Conservation (phyloP, 1,140 invertebrate species). For the Ceratoteleas bidentatus region DNA sequence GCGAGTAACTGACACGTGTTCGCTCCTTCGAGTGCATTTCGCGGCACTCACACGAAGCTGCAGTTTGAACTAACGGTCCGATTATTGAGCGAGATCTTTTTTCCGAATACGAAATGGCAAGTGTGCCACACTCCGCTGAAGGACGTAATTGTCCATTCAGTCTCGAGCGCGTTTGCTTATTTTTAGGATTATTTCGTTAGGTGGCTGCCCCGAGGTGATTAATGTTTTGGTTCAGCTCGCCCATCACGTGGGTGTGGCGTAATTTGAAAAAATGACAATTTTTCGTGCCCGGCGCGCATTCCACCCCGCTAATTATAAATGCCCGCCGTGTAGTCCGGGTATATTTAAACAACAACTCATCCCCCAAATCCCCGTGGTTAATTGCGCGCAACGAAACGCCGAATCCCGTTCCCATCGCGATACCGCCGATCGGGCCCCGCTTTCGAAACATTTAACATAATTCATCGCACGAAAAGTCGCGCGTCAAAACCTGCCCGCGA, state of each 20-base stretch:
- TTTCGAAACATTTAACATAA: slow-evolving; percentile 35
- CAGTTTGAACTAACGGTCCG: slow-evolving; percentile 42
- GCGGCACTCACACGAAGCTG: slow-evolving; percentile 22
- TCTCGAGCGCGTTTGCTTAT: slow-evolving; percentile 34
- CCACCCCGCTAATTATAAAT: no score
- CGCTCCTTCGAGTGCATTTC: slow-evolving; percentile 47
- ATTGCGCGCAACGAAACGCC: slow-evolving; percentile 2
- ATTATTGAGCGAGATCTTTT: slow-evolving; percentile 44
- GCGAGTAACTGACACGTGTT: slow-evolving; percentile 61
- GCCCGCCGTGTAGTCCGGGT: neutral
- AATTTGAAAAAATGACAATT: slow-evolving; percentile 44
- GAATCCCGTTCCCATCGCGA: slow-evolving; percentile 3
- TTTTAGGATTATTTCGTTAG: slow-evolving; percentile 58
- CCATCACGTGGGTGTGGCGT: slow-evolving; percentile 45
- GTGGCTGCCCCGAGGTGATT: slow-evolving; percentile 55
- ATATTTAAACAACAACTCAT: slow-evolving; percentile 24
- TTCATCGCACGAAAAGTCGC: slow-evolving; percentile 24
- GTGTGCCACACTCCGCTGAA: slow-evolving; percentile 13
- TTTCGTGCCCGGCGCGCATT: neutral
- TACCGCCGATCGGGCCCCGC: slow-evolving; percentile 11
- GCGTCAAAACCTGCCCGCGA: slow-evolving; percentile 25
- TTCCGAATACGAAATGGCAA: slow-evolving; percentile 13
- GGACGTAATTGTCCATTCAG: slow-evolving; percentile 40
- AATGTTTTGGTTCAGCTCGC: slow-evolving; percentile 54
- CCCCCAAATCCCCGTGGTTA: slow-evolving; percentile 2